Percentiles rank a stretch among this genome's conserved stretches.
These are phyloP conservation scores for Sandelia bainsii DNA, from an alignment of 2,797 vertebrate genomes.

Conservation along the genomic window DNA sequence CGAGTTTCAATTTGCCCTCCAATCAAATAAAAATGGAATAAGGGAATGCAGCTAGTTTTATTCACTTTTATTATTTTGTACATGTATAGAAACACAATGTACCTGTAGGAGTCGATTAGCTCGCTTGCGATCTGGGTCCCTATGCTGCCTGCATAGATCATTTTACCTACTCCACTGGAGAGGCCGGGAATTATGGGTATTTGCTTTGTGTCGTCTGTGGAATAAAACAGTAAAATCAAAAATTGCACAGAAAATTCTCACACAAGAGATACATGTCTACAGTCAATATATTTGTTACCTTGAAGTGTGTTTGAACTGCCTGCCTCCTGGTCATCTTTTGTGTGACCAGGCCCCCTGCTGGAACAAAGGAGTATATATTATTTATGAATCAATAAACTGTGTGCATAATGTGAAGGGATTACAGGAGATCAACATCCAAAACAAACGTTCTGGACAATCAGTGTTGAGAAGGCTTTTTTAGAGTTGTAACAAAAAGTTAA, in stretches of 20 bases:
- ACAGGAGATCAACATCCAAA: neutral
- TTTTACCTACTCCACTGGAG: slow-evolving; percentile 88
- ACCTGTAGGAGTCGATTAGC: slow-evolving; percentile 93
- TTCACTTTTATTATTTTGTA: slow-evolving; percentile 27
- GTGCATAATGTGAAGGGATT: neutral
- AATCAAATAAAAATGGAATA: no score
- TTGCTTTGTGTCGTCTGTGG: slow-evolving; percentile 87
- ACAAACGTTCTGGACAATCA: neutral
- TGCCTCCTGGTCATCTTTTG: slow-evolving; percentile 56
- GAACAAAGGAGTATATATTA: slow-evolving; percentile 30
- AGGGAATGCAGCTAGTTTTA: neutral
- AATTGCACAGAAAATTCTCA: neutral
- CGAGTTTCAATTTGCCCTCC: no score
- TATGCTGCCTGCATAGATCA: slow-evolving; percentile 93
- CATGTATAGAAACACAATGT: slow-evolving; percentile 29
- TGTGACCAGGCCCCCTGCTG: slow-evolving; percentile 65
- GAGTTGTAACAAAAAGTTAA: neutral
- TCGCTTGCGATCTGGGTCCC: slow-evolving; percentile 95
- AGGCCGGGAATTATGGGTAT: slow-evolving; percentile 90
- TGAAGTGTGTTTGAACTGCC: slow-evolving; percentile 63
- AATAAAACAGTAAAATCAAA: slow-evolving; percentile 20
- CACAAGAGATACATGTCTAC: neutral
- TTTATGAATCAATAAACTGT: neutral
- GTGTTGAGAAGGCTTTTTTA: neutral
- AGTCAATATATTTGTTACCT: slow-evolving; percentile 50